Evolutionary conservation across 2,797 vertebrate genomes (phyloP).

Genomic region (Rhabdomys pumilio): DNA sequence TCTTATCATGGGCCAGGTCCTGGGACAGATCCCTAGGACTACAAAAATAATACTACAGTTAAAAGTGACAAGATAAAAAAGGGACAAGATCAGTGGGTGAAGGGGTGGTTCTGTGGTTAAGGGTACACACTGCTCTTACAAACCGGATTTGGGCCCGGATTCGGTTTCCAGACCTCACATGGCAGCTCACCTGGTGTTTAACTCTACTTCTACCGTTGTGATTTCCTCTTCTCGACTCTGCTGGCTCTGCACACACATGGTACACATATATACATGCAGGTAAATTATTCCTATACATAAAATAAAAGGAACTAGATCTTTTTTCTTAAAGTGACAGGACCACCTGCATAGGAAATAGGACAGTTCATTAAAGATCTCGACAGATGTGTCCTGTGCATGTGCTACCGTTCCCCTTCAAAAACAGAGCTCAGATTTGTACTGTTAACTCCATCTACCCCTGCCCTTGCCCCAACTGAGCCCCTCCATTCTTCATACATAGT

Average conservation of each 20-base stretch:
- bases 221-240: background rate
- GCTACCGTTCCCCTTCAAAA: background rate
- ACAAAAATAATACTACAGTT: background rate
- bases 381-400: background rate
- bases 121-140: background rate
- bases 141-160: background rate
- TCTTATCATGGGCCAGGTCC: background rate
- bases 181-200: background rate
- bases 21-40: background rate
- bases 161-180: background rate
- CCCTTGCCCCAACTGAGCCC: background rate
- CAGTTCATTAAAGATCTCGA: background rate
- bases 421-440: background rate
- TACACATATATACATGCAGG: background rate
- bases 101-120: background rate
- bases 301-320: background rate
- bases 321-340: background rate
- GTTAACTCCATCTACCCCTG: background rate
- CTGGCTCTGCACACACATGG: background rate
- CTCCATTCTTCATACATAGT: background rate
- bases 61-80: background rate
- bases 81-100: background rate
- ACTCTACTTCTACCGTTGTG: background rate
- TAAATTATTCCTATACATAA: background rate
- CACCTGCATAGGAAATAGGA: background rate